Base-by-base conservation (phyloP, 2,113 vertebrate genomes). In the Myxocyprinus asiaticus region DNA sequence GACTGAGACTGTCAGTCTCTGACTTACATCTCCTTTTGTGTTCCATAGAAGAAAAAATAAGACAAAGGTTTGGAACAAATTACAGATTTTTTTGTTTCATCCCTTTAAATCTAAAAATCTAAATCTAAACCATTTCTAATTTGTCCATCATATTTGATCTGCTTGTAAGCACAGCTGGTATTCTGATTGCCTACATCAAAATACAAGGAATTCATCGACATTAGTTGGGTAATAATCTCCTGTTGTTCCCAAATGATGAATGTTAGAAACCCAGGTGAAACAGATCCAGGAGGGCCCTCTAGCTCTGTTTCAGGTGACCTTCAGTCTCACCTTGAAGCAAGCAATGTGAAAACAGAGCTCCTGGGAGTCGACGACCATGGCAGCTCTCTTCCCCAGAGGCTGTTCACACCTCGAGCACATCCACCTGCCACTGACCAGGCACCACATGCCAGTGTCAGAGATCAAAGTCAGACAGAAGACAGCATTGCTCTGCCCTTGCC, bases 281-380 rank as follows among this genome's bases (percentile, higher is more conserved):
- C 7, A 7, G 67, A 65, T 65, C 11, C 22, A 17, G 10, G 6
- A 59, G 47, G 71, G 14, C 43, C 61, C 17, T 33, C 5, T 61
- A 11, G 45, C 11, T 58, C 66, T n/a, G 22, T 17, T 15, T 67
- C 67, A 48, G 62, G 62, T 77, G 78, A 80, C 68, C 78, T 81
- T 84, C 45, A 51, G 80, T 92, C 96, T 97, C 95, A 98, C 96
- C 97, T 98, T 96, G 94, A 99, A 98, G 93, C 96, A 98, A 89
- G 92, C 90, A 84, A 96, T 94, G 94, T 99, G 97, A 94, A 96
- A 97, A 94, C 93, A 96, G 92, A 99, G 96, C 91, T 94, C 95
- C 93, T 98, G 94, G 89, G 95, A 93, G 67, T 98, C 95, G 93
- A 99, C 95, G 93, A 98, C 93, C 95, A 99, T 96, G 91, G 96